phyloP scores from a whole-genome alignment of 2,888 invertebrate species.

The Spodoptera picta region DNA sequence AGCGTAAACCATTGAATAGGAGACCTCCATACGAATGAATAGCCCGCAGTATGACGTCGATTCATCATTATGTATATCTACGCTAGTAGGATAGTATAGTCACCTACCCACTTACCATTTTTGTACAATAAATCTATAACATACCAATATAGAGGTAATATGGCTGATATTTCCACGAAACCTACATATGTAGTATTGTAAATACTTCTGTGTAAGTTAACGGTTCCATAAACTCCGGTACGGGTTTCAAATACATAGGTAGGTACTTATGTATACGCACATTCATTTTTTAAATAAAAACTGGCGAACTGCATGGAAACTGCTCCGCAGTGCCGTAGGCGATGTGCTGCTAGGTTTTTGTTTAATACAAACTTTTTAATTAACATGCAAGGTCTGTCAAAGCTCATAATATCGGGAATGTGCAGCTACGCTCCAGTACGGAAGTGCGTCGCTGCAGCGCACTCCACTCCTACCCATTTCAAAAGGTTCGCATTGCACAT shows the following conservation, averaged over 20 bases:
- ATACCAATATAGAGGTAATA: background rate
- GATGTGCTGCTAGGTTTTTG: conserved; percentile 43
- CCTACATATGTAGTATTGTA: conserved; percentile 23
- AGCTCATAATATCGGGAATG: conserved; percentile 68
- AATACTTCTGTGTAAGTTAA: conserved; percentile 25
- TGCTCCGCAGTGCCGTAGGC: conserved; percentile 36
- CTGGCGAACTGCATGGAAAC: conserved; percentile 30
- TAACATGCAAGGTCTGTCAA: conserved; percentile 75
- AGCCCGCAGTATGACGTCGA: conserved; percentile 64
- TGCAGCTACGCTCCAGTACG: conserved; percentile 31
- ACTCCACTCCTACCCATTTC: conserved; percentile 39
- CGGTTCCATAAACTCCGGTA: conserved; percentile 19
- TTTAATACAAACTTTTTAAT: conserved; percentile 66
- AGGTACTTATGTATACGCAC: conserved; percentile 10
- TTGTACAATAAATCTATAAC: background rate
- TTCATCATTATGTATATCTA: conserved; percentile 30
- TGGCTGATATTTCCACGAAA: conserved; percentile 20
- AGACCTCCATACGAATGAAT: conserved; percentile 63
- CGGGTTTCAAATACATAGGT: conserved; percentile 4
- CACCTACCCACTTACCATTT: conserved; percentile 1
- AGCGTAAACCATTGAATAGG: conserved; percentile 67
- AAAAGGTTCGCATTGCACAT: conserved; percentile 46
- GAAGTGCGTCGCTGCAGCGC: conserved; percentile 45
- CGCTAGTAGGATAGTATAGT: background rate
- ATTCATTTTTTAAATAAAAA: conserved; percentile 39